Evolutionary conservation across 2,888 invertebrate species (phyloP).

Genomic region (Ormyrus pomaceus): DNA sequence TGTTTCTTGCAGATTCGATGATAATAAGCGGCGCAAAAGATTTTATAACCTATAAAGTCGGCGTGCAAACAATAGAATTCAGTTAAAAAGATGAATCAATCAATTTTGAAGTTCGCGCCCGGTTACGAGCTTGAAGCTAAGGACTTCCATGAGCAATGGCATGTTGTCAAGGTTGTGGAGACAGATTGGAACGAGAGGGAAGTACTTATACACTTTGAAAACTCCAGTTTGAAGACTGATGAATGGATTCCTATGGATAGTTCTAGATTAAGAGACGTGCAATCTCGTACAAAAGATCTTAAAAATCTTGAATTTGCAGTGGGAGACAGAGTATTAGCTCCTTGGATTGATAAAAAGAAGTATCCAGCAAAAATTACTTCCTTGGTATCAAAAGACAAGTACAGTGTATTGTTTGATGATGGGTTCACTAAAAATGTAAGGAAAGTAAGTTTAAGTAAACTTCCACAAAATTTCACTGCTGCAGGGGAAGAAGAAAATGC

Average conservation of each 20-base stretch:
- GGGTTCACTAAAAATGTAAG: slow-evolving; percentile 88
- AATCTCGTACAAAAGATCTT: slow-evolving; percentile 67
- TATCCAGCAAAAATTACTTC: slow-evolving; percentile 89
- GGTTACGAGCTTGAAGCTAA: slow-evolving; percentile 87
- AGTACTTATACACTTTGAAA: slow-evolving; percentile 92
- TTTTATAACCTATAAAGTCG: too few relatives aligned
- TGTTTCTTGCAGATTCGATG: too few relatives aligned
- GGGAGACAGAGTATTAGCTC: slow-evolving; percentile 90
- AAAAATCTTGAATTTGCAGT: slow-evolving; percentile 75
- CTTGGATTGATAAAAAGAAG: slow-evolving; percentile 90
- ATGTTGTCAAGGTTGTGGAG: slow-evolving; percentile 87
- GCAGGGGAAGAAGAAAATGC: slow-evolving; percentile 55
- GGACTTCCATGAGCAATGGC: slow-evolving; percentile 88
- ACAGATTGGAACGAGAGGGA: slow-evolving; percentile 91
- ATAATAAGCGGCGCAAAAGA: too few relatives aligned
- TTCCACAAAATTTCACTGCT: slow-evolving; percentile 68
- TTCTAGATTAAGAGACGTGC: slow-evolving; percentile 81
- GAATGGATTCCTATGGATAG: slow-evolving; percentile 96
- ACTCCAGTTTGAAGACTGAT: slow-evolving; percentile 83
- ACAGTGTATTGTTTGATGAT: slow-evolving; percentile 93
- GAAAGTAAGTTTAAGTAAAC: slow-evolving; percentile 83
- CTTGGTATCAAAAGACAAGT: slow-evolving; percentile 84
- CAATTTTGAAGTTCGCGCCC: slow-evolving; percentile 77
- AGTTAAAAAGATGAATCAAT: slow-evolving; percentile 62
- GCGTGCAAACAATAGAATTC: too few relatives aligned